A percentile compares a stretch with the other conserved stretches of the same genome.
Evolutionary conservation across 2,888 invertebrate genomes (phyloP).

Genomic region (Antheraea yamamai): DNA sequence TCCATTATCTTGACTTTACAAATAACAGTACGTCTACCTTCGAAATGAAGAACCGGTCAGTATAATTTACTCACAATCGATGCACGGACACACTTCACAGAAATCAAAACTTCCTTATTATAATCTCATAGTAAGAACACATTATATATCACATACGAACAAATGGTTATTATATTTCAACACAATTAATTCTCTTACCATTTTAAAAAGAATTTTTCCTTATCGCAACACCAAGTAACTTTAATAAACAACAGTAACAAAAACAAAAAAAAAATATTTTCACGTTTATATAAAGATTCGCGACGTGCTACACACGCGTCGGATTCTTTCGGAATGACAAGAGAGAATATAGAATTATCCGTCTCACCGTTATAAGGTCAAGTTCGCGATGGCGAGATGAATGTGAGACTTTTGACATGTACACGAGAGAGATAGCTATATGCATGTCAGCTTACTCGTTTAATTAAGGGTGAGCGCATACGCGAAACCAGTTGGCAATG

Average conservation of each 20-base stretch:
- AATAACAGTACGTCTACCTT: constrained; percentile 17
- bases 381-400: constrained; percentile 63
- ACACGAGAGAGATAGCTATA: constrained; percentile 41
- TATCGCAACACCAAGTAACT: constrained; percentile 34
- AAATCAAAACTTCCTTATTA: constrained; percentile 23
- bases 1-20: not conserved
- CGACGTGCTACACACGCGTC: constrained; percentile 49
- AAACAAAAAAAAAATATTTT: constrained; percentile 35
- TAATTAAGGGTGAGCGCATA: constrained; percentile 42
- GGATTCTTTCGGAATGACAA: constrained; percentile 56
- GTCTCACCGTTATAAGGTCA: constrained; percentile 54
- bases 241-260: constrained; percentile 41
- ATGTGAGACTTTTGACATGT: constrained; percentile 35
- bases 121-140: constrained; percentile 9
- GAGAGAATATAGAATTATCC: constrained; percentile 49
- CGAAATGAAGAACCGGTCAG: constrained; percentile 20
- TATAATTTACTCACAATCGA: constrained; percentile 13
- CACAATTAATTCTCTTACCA: constrained; percentile 40
- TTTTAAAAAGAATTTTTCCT: constrained; percentile 37
- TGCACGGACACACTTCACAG: constrained; percentile 16
- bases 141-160: constrained; percentile 16
- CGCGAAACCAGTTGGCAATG: constrained; percentile 60
- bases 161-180: not conserved
- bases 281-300: constrained; percentile 28
- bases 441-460: constrained; percentile 32